Conservation (phyloP, 2,888 invertebrate species). For the Dryomyza anilis region DNA sequence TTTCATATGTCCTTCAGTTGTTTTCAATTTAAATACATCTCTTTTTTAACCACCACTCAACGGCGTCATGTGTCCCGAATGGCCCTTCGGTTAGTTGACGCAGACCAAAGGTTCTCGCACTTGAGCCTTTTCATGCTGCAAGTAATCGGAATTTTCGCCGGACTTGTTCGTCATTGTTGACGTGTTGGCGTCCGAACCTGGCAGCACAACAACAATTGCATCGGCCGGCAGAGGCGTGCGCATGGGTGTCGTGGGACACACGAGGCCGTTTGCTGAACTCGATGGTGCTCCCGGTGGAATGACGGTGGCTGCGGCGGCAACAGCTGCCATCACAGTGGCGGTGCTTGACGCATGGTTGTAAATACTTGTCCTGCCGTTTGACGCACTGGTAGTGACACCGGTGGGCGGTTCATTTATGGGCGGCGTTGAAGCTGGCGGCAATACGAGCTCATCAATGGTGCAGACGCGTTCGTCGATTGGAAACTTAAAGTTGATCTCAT, state of each 20-base stretch:
- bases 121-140: too few relatives aligned
- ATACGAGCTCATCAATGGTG: slow-evolving; percentile 59
- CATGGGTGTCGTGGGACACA: not conserved
- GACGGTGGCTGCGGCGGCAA: slow-evolving; percentile 50
- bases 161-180: slow-evolving; percentile 28
- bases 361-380: slow-evolving; percentile 34
- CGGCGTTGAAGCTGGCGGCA: slow-evolving; percentile 55
- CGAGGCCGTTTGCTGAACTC: slow-evolving; percentile 1
- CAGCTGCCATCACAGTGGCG: slow-evolving; percentile 45
- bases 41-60: not conserved
- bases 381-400: slow-evolving; percentile 36
- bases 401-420: slow-evolving; percentile 37
- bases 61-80: not conserved
- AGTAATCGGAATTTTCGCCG: too few relatives aligned
- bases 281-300: slow-evolving; percentile 54
- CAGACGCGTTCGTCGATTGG: slow-evolving; percentile 63
- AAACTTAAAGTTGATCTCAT: slow-evolving; percentile 67
- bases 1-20: too few relatives aligned
- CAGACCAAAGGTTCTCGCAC: slow-evolving; percentile 55
- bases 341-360: slow-evolving; percentile 42
- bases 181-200: slow-evolving; percentile 38
- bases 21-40: not conserved
- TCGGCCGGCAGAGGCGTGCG: slow-evolving; percentile 41
- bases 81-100: slow-evolving; percentile 54
- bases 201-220: slow-evolving; percentile 51